Evolutionary conservation across 2,113 vertebrate genomes (phyloP).

Genomic region (Notarius quadriscutis): DNA sequence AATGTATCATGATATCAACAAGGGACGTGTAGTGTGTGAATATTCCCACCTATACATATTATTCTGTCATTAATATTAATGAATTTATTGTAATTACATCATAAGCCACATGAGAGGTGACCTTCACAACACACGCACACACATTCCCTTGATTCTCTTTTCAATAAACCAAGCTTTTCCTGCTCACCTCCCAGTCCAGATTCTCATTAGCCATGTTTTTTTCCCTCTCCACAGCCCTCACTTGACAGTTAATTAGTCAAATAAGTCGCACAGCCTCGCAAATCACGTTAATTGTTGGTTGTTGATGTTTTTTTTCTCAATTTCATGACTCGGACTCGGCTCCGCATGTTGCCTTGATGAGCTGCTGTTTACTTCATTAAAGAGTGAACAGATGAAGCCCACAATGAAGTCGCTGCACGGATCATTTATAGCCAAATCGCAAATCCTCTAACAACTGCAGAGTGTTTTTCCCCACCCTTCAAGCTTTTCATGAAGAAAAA

Average conservation of each 20-base stretch:
- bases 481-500: background rate
- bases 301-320: constrained; percentile 7
- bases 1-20: too few relatives aligned
- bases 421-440: background rate
- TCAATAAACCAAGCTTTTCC: constrained; percentile 30
- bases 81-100: constrained; percentile 23
- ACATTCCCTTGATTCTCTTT: background rate
- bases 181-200: constrained; percentile 36
- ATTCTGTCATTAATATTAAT: constrained; percentile 36
- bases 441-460: background rate
- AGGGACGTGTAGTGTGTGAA: background rate
- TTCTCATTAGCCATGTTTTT: constrained; percentile 55
- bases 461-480: background rate
- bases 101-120: constrained; percentile 33
- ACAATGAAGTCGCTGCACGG: background rate
- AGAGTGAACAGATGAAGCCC: background rate
- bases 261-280: constrained; percentile 45
- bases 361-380: constrained; percentile 28
- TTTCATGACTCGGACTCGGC: background rate
- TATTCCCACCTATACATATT: background rate
- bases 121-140: background rate
- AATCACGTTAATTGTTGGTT: constrained; percentile 43
- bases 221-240: constrained; percentile 22
- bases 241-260: constrained; percentile 59
- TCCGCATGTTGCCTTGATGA: background rate